phyloP scores from a whole-genome alignment of 2,888 invertebrate species.

The Lycia hirtaria region DNA sequence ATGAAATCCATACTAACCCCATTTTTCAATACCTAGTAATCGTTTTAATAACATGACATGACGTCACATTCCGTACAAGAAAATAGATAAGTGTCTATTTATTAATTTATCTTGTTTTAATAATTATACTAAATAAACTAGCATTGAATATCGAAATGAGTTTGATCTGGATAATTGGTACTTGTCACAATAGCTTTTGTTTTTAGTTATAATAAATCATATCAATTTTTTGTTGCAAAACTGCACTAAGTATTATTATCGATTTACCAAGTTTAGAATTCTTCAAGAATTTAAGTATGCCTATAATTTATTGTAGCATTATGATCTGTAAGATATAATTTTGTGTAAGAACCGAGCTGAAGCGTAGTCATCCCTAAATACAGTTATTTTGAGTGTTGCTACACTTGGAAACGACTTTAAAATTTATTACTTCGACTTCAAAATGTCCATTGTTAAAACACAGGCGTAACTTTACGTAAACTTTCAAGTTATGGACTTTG shows the following conservation, averaged over 20 bases:
- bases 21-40: too few species aligned
- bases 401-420: slow-evolving; percentile 4
- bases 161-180: too few species aligned
- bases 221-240: not conserved
- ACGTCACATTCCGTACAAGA: too few species aligned
- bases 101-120: too few species aligned
- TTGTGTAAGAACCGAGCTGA: not conserved
- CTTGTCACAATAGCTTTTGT: too few species aligned
- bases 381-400: slow-evolving; percentile 27
- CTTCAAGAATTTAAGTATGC: not conserved
- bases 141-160: too few species aligned
- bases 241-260: not conserved
- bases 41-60: too few species aligned
- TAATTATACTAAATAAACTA: too few species aligned
- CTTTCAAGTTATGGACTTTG: slow-evolving; percentile 5
- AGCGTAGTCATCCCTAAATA: slow-evolving; percentile 21
- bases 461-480: slow-evolving; percentile 1
- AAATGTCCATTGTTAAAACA: slow-evolving; percentile 11
- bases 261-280: not conserved
- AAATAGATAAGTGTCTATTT: too few species aligned
- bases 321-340: not conserved
- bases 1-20: too few species aligned
- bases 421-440: slow-evolving; percentile 1
- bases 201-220: not conserved
- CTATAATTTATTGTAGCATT: slow-evolving; percentile 32